Conservation (phyloP, 2,888 invertebrate genomes). For the Desoria tigrina region DNA sequence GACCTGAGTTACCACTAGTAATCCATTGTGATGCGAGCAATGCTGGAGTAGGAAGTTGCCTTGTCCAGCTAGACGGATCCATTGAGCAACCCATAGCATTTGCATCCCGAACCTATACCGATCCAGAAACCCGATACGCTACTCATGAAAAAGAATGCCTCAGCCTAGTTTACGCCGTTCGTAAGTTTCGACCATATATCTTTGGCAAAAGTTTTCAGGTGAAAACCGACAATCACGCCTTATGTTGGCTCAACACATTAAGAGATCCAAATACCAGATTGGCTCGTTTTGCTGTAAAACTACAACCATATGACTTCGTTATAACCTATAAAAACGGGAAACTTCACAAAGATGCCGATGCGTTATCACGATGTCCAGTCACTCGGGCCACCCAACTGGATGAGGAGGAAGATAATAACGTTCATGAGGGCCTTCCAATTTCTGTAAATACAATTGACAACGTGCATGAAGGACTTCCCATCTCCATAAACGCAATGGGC, state of each 20-base stretch:
- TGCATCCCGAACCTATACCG: neutral
- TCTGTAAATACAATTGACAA: neutral
- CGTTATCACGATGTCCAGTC: slow-evolving; percentile 5
- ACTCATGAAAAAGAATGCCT: slow-evolving; percentile 18
- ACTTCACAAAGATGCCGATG: slow-evolving; percentile 19
- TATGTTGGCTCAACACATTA: slow-evolving; percentile 12
- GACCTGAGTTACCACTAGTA: neutral
- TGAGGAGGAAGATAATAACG: neutral
- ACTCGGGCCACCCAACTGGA: neutral
- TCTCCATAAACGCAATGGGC: no score
- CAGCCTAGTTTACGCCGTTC: slow-evolving; percentile 10
- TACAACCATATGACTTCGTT: slow-evolving; percentile 22
- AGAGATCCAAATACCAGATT: slow-evolving; percentile 19
- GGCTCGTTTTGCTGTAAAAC: slow-evolving; percentile 16
- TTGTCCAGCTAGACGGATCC: slow-evolving; percentile 11
- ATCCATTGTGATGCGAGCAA: slow-evolving; percentile 24
- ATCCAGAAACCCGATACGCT: neutral
- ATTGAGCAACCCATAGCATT: slow-evolving; percentile 18
- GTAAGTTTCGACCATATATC: slow-evolving; percentile 23
- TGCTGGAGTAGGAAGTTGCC: slow-evolving; percentile 5
- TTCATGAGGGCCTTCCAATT: neutral
- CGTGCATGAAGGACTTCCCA: no score
- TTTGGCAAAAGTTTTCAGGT: slow-evolving; percentile 12
- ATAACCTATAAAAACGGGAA: slow-evolving; percentile 20
- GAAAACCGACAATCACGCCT: slow-evolving; percentile 14